Evolutionary conservation across 1,140 invertebrate species (phyloP).

Genomic region (Drosophila guanche): DNA sequence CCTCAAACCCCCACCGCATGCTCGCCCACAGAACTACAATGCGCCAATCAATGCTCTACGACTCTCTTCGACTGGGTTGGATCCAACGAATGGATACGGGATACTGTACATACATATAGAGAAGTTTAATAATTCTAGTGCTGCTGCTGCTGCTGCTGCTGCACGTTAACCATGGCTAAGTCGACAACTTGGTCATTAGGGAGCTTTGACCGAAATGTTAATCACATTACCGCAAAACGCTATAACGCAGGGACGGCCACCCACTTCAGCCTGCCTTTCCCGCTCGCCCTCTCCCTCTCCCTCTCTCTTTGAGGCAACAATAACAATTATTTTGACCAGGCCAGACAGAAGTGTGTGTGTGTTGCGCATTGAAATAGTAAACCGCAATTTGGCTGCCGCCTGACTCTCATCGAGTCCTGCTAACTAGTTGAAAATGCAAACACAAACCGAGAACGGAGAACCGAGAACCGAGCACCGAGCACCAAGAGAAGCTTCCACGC

Average conservation of each 20-base stretch:
- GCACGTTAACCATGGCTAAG: slow-evolving; percentile 27
- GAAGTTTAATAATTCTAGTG: slow-evolving; percentile 74
- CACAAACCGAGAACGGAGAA: slow-evolving; percentile 40
- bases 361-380: slow-evolving; percentile 65
- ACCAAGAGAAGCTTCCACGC: slow-evolving; percentile 20
- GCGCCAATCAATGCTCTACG: slow-evolving; percentile 62
- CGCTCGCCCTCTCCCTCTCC: slow-evolving; percentile 26
- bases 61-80: too few species aligned
- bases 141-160: slow-evolving; percentile 30
- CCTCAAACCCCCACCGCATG: slow-evolving; percentile 8
- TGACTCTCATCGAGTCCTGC: slow-evolving; percentile 34
- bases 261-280: neutral
- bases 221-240: slow-evolving; percentile 80
- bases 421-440: slow-evolving; percentile 73
- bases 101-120: neutral
- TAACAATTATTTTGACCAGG: slow-evolving; percentile 75
- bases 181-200: slow-evolving; percentile 71
- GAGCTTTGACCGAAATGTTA: slow-evolving; percentile 70
- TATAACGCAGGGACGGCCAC: slow-evolving; percentile 67
- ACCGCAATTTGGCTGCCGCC: slow-evolving; percentile 69
- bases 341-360: slow-evolving; percentile 6
- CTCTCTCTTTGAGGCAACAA: slow-evolving; percentile 70
- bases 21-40: slow-evolving; percentile 41
- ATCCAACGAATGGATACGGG: neutral
- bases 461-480: slow-evolving; percentile 19